These are phyloP conservation scores for Epizoanthus fatuus DNA, from an alignment of 92 coral and sea anemone genomes.

Conservation along the genomic window DNA sequence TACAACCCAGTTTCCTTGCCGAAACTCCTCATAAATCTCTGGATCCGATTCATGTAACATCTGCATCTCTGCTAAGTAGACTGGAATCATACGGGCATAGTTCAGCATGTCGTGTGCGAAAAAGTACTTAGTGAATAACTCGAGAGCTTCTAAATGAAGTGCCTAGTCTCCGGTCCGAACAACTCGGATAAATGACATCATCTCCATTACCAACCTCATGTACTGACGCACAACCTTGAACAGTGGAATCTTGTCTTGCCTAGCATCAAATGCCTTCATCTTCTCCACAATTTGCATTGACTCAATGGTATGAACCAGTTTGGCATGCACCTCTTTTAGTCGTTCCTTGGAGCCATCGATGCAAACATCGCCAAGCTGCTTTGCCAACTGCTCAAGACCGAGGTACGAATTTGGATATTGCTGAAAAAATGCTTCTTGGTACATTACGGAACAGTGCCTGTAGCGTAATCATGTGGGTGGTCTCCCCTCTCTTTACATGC, in stretches of 20 bases:
- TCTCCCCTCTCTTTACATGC: slow-evolving; percentile 65
- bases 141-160: too few relatives aligned
- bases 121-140: too few relatives aligned
- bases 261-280: neutral
- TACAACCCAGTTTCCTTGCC: too few relatives aligned
- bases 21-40: too few relatives aligned
- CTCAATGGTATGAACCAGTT: neutral
- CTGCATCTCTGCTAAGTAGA: too few relatives aligned
- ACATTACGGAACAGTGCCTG: slow-evolving; percentile 42
- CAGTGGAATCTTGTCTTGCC: neutral
- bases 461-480: slow-evolving; percentile 48
- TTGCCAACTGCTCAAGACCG: neutral
- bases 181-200: neutral
- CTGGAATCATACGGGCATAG: too few relatives aligned
- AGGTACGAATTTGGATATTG: neutral
- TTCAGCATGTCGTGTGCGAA: too few relatives aligned
- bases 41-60: too few relatives aligned
- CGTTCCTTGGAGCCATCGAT: neutral
- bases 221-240: neutral
- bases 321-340: slow-evolving; percentile 26
- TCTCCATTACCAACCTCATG: neutral
- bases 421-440: too few relatives aligned
- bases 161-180: too few relatives aligned
- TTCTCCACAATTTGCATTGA: neutral
- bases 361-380: slow-evolving; percentile 2